phyloP scores from a whole-genome alignment of 2,113 vertebrate genomes.

The Lontra canadensis region DNA sequence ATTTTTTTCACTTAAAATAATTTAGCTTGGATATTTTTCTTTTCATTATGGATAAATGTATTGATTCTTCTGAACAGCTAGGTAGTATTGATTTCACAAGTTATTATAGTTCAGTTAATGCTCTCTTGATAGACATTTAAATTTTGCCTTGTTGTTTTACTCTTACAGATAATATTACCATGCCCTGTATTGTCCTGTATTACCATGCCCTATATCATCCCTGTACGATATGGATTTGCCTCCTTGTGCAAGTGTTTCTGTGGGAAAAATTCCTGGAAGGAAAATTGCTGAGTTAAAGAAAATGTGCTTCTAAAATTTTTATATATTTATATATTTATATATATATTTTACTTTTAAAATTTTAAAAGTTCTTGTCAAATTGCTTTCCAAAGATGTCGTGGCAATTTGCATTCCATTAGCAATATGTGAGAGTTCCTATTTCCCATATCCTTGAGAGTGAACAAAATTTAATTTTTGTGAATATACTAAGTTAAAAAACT shows the following conservation, averaged over 20 bases:
- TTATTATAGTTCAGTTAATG: not conserved
- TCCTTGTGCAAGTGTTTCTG: not conserved
- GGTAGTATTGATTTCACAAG: not conserved
- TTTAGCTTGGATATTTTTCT: not conserved
- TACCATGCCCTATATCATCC: no score
- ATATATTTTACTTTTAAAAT: no score
- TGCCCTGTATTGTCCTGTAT: not conserved
- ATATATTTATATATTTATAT: no score
- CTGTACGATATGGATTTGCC: not conserved
- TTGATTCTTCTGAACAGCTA: not conserved
- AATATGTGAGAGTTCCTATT: not conserved
- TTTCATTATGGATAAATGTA: not conserved
- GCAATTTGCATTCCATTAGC: slow-evolving; percentile 4
- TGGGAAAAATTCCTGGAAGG: not conserved
- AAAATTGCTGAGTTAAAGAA: slow-evolving; percentile 37
- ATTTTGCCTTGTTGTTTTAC: slow-evolving; percentile 12
- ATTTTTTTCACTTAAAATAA: not conserved
- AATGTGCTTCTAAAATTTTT: no score
- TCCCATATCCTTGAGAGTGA: not conserved
- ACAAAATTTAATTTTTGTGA: slow-evolving; percentile 42
- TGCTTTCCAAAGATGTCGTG: not conserved
- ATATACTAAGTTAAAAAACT: not conserved
- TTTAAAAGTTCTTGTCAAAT: slow-evolving; percentile 40
- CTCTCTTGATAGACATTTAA: not conserved
- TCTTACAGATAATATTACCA: not conserved